phyloP scores from a whole-genome alignment of 2,888 invertebrate genomes.

The Chouioia cunea region DNA sequence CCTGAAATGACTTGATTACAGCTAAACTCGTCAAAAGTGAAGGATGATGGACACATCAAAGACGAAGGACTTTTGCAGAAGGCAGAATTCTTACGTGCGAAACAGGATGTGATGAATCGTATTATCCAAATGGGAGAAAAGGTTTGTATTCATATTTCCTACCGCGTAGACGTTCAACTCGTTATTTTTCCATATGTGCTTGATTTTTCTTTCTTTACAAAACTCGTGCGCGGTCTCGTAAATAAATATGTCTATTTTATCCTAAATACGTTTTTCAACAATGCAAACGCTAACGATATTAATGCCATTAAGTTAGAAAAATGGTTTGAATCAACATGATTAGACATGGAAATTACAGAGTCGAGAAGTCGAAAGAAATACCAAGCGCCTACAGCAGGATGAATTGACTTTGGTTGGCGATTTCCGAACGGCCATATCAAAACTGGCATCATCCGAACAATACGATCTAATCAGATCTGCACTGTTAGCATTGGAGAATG shows the following conservation, averaged over 20 bases:
- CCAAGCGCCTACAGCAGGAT: conserved; percentile 61
- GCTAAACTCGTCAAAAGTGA: conserved; percentile 47
- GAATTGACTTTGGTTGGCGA: conserved; percentile 62
- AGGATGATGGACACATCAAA: conserved; percentile 54
- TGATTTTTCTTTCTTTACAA: too few species aligned
- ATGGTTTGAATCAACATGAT: not conserved
- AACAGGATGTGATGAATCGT: conserved; percentile 66
- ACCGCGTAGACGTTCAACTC: too few species aligned
- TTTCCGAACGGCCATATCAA: conserved; percentile 63
- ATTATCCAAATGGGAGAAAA: conserved; percentile 67
- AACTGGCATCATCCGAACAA: conserved; percentile 64
- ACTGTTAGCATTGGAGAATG: conserved; percentile 60
- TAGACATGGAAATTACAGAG: conserved; percentile 58
- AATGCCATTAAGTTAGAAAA: too few species aligned
- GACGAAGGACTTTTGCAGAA: conserved; percentile 62
- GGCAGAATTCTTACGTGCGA: conserved; percentile 62
- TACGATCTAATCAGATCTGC: conserved; percentile 60
- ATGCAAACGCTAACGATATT: too few species aligned
- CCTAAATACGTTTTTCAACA: too few species aligned
- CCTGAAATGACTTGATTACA: conserved; percentile 39
- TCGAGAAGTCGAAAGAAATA: conserved; percentile 61
- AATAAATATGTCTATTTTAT: too few species aligned
- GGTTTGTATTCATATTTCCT: conserved; percentile 52
- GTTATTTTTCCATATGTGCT: too few species aligned
- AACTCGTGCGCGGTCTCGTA: too few species aligned